Conservation (phyloP, 1,140 invertebrate species). For the Polypedilum pembai region DNA sequence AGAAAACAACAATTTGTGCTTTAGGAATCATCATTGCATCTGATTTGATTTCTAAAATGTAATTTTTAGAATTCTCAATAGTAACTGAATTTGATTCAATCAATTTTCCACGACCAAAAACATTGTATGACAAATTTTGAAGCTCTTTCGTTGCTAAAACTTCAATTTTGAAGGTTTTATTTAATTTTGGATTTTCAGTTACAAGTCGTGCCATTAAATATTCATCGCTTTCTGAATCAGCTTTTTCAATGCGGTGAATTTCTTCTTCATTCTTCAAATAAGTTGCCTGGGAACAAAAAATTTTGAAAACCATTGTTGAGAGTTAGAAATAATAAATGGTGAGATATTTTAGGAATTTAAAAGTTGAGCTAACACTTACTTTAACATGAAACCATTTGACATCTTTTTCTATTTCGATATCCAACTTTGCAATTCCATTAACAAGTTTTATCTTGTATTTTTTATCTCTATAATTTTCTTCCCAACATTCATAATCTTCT, state of each 20-base stretch:
- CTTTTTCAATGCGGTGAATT: slow-evolving; percentile 66
- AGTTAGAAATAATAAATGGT: too few species aligned
- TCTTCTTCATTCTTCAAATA: slow-evolving; percentile 54
- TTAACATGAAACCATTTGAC: neutral
- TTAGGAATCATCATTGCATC: slow-evolving; percentile 28
- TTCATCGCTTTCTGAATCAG: slow-evolving; percentile 61
- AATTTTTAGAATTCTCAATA: slow-evolving; percentile 47
- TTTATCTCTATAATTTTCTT: neutral
- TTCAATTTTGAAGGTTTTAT: neutral
- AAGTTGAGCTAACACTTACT: too few species aligned
- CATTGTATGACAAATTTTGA: neutral
- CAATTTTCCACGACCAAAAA: neutral
- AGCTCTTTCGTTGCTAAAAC: neutral
- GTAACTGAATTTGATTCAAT: slow-evolving; percentile 7
- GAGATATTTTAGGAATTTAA: too few species aligned
- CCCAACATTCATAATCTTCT: slow-evolving; percentile 52
- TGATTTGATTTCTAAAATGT: slow-evolving; percentile 20
- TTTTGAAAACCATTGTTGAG: too few species aligned
- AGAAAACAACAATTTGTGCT: slow-evolving; percentile 25
- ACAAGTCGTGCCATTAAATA: slow-evolving; percentile 67
- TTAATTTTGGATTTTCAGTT: slow-evolving; percentile 47
- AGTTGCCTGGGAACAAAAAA: slow-evolving; percentile 46
- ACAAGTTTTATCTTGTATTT: neutral
- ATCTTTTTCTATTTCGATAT: neutral
- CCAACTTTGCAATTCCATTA: neutral